Evolutionary conservation across 2,113 vertebrate species (phyloP).

Genomic region (Sialia sialis): DNA sequence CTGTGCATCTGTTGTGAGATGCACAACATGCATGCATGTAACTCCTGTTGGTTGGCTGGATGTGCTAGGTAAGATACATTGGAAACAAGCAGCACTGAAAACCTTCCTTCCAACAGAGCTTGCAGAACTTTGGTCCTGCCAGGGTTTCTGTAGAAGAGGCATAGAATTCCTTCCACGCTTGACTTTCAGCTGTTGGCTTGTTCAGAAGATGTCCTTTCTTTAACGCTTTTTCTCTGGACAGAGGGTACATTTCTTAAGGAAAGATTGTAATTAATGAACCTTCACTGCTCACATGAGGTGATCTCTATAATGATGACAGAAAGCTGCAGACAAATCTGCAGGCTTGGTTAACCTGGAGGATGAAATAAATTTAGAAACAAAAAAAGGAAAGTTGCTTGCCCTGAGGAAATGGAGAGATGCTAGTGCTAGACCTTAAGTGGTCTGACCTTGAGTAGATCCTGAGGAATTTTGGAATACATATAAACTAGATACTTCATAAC

Average conservation of each 20-base stretch:
- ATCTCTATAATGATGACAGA: background rate
- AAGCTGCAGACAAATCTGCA: background rate
- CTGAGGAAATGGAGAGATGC: background rate
- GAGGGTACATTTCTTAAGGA: background rate
- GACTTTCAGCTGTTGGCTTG: background rate
- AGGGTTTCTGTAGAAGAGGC: background rate
- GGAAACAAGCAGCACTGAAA: background rate
- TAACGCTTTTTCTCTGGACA: background rate
- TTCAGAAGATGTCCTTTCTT: background rate
- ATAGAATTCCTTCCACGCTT: background rate
- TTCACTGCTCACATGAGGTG: background rate
- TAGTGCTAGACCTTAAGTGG: background rate
- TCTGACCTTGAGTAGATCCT: background rate
- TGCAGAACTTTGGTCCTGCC: background rate
- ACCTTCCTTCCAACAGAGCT: background rate
- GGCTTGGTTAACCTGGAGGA: background rate
- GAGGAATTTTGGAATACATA: background rate
- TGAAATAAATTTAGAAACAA: background rate
- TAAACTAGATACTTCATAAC: background rate
- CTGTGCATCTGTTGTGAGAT: background rate
- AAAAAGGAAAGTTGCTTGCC: background rate
- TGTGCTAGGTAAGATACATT: background rate
- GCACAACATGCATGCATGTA: background rate
- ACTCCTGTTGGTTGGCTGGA: background rate
- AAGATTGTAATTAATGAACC: background rate